phyloP scores from a whole-genome alignment of 2,797 vertebrate species.

The Cyprinella venusta region DNA sequence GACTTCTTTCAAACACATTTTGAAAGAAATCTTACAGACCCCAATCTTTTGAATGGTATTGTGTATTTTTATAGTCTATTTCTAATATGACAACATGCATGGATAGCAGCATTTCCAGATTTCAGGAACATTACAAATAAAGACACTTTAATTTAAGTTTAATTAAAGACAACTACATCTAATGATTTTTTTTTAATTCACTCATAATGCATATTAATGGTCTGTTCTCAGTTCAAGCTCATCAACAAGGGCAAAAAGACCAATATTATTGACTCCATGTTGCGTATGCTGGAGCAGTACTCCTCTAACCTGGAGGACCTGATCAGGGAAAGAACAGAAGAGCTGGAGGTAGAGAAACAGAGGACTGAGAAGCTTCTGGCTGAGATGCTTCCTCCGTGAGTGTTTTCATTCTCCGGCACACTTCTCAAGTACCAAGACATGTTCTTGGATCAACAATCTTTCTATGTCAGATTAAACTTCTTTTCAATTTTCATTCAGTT shows the following conservation, averaged over 20 bases:
- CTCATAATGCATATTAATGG: not conserved
- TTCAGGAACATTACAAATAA: not conserved
- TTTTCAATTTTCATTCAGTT: slow-evolving; percentile 71
- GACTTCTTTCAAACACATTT: not conserved
- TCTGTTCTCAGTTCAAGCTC: slow-evolving; percentile 77
- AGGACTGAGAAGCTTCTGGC: slow-evolving; percentile 83
- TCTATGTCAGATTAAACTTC: not conserved
- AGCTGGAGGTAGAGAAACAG: slow-evolving; percentile 85
- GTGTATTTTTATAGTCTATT: not conserved
- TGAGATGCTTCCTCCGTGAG: slow-evolving; percentile 86
- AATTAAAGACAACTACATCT: not conserved
- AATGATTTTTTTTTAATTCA: not conserved
- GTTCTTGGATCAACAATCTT: not conserved
- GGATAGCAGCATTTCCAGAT: not conserved
- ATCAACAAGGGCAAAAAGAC: slow-evolving; percentile 88
- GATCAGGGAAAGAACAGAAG: slow-evolving; percentile 82
- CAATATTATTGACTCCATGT: slow-evolving; percentile 86
- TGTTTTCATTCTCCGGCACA: slow-evolving; percentile 35
- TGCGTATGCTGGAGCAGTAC: slow-evolving; percentile 86
- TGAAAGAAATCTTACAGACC: not conserved
- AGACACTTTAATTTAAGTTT: not conserved
- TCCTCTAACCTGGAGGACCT: slow-evolving; percentile 85
- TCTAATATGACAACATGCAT: not conserved
- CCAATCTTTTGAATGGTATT: not conserved
- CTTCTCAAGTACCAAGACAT: not conserved